These are phyloP conservation scores for Eueides isabella DNA, from an alignment of 1,140 invertebrate species.

Conservation along the genomic window DNA sequence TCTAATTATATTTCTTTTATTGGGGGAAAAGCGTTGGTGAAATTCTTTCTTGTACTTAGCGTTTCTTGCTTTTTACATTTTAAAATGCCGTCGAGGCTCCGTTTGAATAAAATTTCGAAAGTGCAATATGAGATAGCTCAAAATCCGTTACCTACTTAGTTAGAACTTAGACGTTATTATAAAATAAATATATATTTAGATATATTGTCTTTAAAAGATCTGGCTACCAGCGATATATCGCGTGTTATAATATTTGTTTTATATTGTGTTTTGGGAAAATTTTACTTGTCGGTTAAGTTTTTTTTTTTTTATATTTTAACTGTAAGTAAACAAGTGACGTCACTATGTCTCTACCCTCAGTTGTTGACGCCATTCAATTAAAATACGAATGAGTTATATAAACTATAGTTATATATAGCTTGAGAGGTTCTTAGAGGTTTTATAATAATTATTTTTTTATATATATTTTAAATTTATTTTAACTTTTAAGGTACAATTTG, in stretches of 20 bases:
- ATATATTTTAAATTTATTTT: not conserved
- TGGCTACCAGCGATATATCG: conserved; percentile 25
- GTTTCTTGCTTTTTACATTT: not conserved
- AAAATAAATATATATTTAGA: conserved; percentile 3
- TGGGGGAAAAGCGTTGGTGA: too few relatives aligned
- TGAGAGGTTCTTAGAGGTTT: too few relatives aligned
- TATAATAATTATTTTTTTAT: not conserved
- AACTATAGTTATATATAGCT: not conserved
- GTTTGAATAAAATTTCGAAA: conserved; percentile 29
- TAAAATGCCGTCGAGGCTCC: not conserved
- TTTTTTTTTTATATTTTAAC: conserved; percentile 3
- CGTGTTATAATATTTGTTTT: not conserved
- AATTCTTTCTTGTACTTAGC: too few relatives aligned
- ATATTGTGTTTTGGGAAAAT: conserved; percentile 8
- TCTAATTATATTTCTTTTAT: not conserved
- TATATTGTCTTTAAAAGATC: conserved; percentile 47
- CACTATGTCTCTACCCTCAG: not conserved
- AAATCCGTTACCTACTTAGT: conserved; percentile 62
- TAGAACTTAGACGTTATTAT: not conserved
- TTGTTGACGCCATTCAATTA: not conserved
- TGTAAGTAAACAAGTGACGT: conserved; percentile 2
- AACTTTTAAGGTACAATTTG: not conserved
- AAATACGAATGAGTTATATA: not conserved
- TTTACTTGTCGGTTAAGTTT: not conserved
- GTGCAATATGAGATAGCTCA: conserved; percentile 69